Evolutionary conservation across 2,888 invertebrate genomes (phyloP).

Genomic region (Argyra leucocephala): DNA sequence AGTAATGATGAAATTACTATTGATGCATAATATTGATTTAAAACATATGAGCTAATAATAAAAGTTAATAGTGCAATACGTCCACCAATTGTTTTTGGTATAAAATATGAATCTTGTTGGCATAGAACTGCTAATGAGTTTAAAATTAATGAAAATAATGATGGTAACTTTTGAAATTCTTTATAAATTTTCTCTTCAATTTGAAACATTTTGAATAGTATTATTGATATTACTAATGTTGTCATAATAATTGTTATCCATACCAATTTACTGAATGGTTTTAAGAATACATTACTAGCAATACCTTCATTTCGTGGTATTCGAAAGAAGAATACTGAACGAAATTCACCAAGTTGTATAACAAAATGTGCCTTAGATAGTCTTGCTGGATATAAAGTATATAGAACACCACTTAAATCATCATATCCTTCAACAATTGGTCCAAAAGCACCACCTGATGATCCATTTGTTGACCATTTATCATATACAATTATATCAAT

Average conservation of each 20-base stretch:
- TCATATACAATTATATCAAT: background rate
- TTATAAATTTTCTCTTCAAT: constrained; percentile 30
- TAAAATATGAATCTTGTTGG: constrained; percentile 44
- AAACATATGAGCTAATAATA: constrained; percentile 40
- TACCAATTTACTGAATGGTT: constrained; percentile 50
- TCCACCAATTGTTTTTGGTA: constrained; percentile 44
- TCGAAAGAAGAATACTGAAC: constrained; percentile 49
- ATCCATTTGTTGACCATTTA: constrained; percentile 14
- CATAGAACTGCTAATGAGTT: constrained; percentile 45
- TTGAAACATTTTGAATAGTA: constrained; percentile 38
- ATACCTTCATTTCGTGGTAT: constrained; percentile 49
- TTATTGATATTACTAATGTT: constrained; percentile 33
- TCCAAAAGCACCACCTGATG: constrained; percentile 33
- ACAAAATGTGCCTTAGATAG: constrained; percentile 24
- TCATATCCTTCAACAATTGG: constrained; percentile 28
- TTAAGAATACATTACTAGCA: constrained; percentile 49
- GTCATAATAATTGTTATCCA: constrained; percentile 46
- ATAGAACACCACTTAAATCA: constrained; percentile 29
- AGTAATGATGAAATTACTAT: constrained; percentile 53
- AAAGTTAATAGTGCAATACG: constrained; percentile 35
- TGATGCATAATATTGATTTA: constrained; percentile 56
- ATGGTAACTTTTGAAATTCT: constrained; percentile 31
- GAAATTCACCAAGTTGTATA: constrained; percentile 29
- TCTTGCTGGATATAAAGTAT: constrained; percentile 27
- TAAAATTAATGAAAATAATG: constrained; percentile 35